phyloP scores from a whole-genome alignment of 2,797 vertebrate species.

The Spinus olivaceus region DNA sequence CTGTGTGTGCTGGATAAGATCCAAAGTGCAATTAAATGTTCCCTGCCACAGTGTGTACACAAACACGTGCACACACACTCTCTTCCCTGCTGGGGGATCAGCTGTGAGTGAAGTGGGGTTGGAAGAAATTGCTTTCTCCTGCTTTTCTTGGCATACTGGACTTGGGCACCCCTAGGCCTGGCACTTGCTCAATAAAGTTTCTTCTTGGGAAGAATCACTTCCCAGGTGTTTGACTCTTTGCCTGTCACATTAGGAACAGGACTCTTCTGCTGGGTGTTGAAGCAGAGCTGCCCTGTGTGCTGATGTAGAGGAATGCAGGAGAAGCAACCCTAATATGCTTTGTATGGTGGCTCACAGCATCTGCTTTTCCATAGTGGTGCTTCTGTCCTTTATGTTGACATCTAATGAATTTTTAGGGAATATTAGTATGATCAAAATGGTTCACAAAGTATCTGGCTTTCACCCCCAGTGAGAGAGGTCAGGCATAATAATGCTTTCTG shows the following conservation, averaged over 20 bases:
- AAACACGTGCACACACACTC: fast-evolving
- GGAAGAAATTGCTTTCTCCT: not conserved
- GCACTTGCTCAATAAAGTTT: not conserved
- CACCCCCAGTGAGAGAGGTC: slow-evolving; percentile 10
- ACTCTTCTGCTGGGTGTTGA: not conserved
- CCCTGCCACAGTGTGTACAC: not conserved
- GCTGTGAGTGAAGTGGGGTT: not conserved
- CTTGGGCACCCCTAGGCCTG: not conserved
- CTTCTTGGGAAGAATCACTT: not conserved
- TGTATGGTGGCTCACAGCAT: not conserved
- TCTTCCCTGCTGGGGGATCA: not conserved
- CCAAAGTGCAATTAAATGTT: not conserved
- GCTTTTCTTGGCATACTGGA: not conserved
- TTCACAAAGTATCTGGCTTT: not conserved
- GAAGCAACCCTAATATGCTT: not conserved
- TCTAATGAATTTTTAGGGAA: slow-evolving; percentile 10
- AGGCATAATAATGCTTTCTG: slow-evolving; percentile 26
- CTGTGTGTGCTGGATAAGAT: not conserved
- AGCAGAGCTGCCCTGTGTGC: not conserved
- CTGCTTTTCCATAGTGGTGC: not conserved
- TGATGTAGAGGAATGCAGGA: not conserved
- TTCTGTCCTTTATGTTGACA: slow-evolving; percentile 15
- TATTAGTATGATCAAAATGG: not conserved
- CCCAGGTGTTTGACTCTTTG: not conserved
- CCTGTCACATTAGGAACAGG: not conserved